These are phyloP conservation scores for Eilema caniola DNA, from an alignment of 2,888 invertebrate species.

Conservation along the genomic window DNA sequence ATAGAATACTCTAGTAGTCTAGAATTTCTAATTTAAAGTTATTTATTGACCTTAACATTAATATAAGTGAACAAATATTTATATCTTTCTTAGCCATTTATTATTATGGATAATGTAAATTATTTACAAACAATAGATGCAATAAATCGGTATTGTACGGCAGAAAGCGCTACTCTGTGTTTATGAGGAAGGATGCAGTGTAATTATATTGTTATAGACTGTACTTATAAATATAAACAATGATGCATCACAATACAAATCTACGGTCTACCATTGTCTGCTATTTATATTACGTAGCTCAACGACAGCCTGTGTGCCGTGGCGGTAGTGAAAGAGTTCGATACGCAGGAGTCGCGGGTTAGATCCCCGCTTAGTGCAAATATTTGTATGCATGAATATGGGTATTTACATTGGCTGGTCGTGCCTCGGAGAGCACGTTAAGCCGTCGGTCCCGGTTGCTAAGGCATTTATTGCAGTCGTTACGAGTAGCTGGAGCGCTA, in stretches of 20 bases:
- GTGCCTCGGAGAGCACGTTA: too few species aligned
- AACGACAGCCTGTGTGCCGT: too few species aligned
- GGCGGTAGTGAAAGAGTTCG: too few species aligned
- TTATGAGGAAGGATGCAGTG: not conserved
- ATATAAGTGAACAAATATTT: not conserved
- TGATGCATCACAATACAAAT: not conserved
- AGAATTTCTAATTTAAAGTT: not conserved
- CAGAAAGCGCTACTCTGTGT: not conserved
- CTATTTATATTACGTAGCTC: not conserved
- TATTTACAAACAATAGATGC: not conserved
- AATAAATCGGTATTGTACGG: not conserved
- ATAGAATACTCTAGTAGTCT: not conserved
- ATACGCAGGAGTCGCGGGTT: too few species aligned
- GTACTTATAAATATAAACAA: slow-evolving; percentile 4
- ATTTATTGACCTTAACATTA: not conserved
- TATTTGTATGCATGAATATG: too few species aligned
- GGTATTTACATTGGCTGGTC: too few species aligned
- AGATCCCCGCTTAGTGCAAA: too few species aligned
- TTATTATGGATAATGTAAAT: not conserved
- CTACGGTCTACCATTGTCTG: not conserved
- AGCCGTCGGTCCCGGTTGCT: too few species aligned
- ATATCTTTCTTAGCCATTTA: not conserved
- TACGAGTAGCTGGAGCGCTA: too few species aligned
- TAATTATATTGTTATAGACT: slow-evolving; percentile 4
- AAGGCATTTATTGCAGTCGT: too few species aligned